Evolutionary conservation across 2,797 vertebrate species (phyloP).

Genomic region (Gobio occitaniae): DNA sequence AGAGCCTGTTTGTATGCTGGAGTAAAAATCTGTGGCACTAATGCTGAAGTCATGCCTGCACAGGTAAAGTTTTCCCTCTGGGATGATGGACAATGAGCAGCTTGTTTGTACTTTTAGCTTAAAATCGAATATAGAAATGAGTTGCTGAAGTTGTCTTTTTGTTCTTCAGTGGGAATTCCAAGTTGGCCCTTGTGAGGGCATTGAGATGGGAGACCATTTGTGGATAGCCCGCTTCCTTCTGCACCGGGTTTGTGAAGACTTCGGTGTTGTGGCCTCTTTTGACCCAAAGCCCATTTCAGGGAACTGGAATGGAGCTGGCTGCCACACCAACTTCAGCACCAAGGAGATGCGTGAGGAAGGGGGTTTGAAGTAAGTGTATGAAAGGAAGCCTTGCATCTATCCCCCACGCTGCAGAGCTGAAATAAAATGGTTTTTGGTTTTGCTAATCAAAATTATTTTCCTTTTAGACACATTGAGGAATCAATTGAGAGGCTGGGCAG

Average conservation of each 20-base stretch:
- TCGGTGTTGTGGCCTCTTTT: constrained; percentile 90
- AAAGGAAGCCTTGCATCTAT: neutral
- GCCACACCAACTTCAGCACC: constrained; percentile 98
- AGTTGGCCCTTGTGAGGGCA: constrained; percentile 92
- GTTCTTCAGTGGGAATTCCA: constrained; percentile 95
- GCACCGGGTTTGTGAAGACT: constrained; percentile 96
- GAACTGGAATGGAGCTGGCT: constrained; percentile 99
- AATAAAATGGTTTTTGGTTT: neutral
- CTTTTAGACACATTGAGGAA: constrained; percentile 88
- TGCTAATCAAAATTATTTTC: neutral
- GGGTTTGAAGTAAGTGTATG: constrained; percentile 90
- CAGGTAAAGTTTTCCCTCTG: constrained; percentile 80
- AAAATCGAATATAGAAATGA: neutral
- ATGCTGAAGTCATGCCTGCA: constrained; percentile 98
- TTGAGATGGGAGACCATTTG: constrained; percentile 94
- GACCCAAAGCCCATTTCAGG: constrained; percentile 96
- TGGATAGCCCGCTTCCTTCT: constrained; percentile 94
- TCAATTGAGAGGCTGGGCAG: constrained; percentile 90
- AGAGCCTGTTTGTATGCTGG: constrained; percentile 94
- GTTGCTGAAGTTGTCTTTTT: neutral
- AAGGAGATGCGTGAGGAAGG: constrained; percentile 93
- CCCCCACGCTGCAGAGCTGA: too few relatives aligned
- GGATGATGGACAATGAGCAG: neutral
- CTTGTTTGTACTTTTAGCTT: neutral
- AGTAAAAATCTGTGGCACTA: constrained; percentile 91